Evolutionary conservation across 2,797 vertebrate genomes (phyloP), one percentile per base, ranked within the genome.

Genomic region (Hippoglossus hippoglossus): DNA sequence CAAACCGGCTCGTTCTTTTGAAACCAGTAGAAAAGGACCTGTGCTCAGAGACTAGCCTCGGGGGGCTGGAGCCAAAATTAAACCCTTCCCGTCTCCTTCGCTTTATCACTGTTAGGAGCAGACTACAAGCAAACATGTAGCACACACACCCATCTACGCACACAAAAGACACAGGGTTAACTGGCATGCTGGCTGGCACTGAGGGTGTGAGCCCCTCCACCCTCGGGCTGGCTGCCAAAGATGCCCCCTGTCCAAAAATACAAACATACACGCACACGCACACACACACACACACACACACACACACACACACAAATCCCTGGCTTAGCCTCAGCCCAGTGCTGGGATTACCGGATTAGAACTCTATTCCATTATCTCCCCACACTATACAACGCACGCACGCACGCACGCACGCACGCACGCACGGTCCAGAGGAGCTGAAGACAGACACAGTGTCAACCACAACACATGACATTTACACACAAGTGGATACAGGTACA

Each of bases 311-410:
- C 82, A 91, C 68, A 95, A 93, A 95, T 94, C 94, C 93, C 92
- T 86, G 91, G 93, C 87, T 95, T 95, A 95, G 92, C 93, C 91
- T 90, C 88, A 81, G 91, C 91, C 92, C 93, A 93, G 92, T 94
- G 90, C 93, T 82, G 80, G 93, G 94, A 94, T 95, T 95, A 93
- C 87, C 76, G 93, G 94, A 95, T 95, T 95, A 95, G 93, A 94
- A 89, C 82, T 91, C 89, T 91, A 94, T 94, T 94, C 93, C 93
- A 94, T 94, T 94, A 94, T 95, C 91, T 93, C 91, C 81, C 85
- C 84, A 89, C 90, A 91, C 91, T 90, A 88, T 79, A 84, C 81
- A 76, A 63, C 53, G 12, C 72, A 47, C 71, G 64, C 68, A 54
- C 65, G 62, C 71, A 62, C 28, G 26, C 65, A 79, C 64, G 76